Conservation (phyloP, 2,797 vertebrate species). For the Neostethus bicornis region DNA sequence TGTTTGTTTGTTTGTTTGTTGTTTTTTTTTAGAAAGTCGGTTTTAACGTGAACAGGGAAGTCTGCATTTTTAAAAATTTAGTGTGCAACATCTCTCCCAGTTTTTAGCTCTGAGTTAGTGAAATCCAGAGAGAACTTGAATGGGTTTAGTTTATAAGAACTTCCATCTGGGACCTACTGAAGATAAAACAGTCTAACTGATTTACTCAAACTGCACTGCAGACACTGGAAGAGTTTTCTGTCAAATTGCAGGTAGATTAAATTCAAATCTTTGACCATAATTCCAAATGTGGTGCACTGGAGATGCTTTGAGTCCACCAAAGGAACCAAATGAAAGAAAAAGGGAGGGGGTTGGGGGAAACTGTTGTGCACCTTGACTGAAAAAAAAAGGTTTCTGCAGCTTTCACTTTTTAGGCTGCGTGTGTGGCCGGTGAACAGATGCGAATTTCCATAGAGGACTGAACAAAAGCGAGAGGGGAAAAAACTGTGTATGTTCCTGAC, state of each 20-base stretch:
- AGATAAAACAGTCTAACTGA: slow-evolving; percentile 31
- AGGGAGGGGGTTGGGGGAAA: slow-evolving; percentile 1
- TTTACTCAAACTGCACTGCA: slow-evolving; percentile 27
- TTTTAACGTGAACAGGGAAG: not conserved
- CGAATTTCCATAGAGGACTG: slow-evolving; percentile 63
- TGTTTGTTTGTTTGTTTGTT: too few species aligned
- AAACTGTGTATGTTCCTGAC: slow-evolving; percentile 48
- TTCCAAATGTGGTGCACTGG: slow-evolving; percentile 32
- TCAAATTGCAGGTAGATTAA: slow-evolving; percentile 27
- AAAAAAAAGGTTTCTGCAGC: slow-evolving; percentile 21
- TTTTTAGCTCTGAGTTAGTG: slow-evolving; percentile 28
- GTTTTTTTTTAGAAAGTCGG: slow-evolving; percentile 1
- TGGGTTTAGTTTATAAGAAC: too few species aligned
- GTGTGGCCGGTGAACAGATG: slow-evolving; percentile 70
- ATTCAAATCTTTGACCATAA: slow-evolving; percentile 43
- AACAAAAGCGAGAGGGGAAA: slow-evolving; percentile 63
- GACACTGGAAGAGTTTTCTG: slow-evolving; percentile 31
- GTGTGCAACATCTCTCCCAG: slow-evolving; percentile 10
- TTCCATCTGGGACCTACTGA: slow-evolving; percentile 46
- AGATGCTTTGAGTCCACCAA: slow-evolving; percentile 11
- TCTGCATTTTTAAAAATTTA: slow-evolving; percentile 9
- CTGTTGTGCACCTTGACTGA: slow-evolving; percentile 1
- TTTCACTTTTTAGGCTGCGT: slow-evolving; percentile 43
- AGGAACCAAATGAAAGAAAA: not conserved
- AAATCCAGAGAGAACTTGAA: too few species aligned